Conservation (phyloP, 1,140 invertebrate genomes). For the Papilio aristodemus region DNA sequence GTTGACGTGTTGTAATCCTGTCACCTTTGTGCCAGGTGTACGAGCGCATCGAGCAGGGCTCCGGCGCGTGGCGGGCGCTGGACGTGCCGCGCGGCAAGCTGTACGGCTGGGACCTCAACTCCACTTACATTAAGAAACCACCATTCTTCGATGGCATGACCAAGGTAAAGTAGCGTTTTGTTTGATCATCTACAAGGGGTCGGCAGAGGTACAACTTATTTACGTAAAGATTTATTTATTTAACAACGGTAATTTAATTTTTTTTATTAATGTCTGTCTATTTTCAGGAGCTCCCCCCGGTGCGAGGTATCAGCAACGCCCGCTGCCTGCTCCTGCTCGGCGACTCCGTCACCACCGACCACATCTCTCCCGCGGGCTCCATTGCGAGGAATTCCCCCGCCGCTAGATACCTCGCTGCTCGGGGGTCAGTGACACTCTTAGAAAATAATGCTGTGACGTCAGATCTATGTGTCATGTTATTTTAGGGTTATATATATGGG, state of each 20-base stretch:
- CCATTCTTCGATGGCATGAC: constrained; percentile 97
- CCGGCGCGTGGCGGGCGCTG: constrained; percentile 91
- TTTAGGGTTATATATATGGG: too few species aligned
- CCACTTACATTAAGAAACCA: constrained; percentile 98
- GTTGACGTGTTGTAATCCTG: background rate
- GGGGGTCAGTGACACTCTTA: too few species aligned
- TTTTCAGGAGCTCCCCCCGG: constrained; percentile 81
- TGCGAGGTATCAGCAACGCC: constrained; percentile 84
- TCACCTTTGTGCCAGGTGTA: constrained; percentile 82
- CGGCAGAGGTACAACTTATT: too few species aligned
- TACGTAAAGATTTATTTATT: too few species aligned
- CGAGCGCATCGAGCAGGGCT: constrained; percentile 92
- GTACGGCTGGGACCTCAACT: constrained; percentile 95
- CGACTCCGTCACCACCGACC: constrained; percentile 98
- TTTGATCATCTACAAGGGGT: too few species aligned
- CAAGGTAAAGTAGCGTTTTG: too few species aligned
- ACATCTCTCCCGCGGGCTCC: constrained; percentile 98
- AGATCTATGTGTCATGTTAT: too few species aligned
- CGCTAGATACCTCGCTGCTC: constrained; percentile 90
- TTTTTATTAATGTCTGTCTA: too few species aligned
- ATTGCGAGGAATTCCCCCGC: constrained; percentile 97
- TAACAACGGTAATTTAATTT: too few species aligned
- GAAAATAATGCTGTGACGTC: too few species aligned
- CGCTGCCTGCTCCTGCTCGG: constrained; percentile 92
- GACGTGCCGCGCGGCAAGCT: constrained; percentile 89